These are phyloP conservation scores for Myotis daubentonii DNA, from an alignment of 2,797 vertebrate genomes.

Conservation along the genomic window DNA sequence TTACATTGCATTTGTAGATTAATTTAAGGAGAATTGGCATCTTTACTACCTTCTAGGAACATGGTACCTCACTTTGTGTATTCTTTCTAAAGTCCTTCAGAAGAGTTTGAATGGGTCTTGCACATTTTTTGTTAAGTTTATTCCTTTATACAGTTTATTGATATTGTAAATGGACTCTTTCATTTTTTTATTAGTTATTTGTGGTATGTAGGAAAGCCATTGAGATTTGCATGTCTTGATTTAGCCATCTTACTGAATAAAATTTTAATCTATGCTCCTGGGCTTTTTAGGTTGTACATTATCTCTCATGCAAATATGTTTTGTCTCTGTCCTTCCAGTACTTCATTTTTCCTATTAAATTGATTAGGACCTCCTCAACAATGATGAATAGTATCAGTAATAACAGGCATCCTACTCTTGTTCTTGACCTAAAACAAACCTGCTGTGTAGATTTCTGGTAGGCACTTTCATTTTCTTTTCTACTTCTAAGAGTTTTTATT, in stretches of 20 bases:
- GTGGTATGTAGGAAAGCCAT: background rate
- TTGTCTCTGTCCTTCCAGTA: background rate
- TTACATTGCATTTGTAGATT: background rate
- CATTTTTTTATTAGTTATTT: background rate
- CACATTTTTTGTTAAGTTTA: background rate
- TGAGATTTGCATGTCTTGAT: background rate
- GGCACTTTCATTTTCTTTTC: background rate
- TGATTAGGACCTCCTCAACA: background rate
- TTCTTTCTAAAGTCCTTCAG: background rate
- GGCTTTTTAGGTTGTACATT: background rate
- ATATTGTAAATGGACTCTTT: background rate
- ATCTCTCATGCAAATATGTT: background rate
- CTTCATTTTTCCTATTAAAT: background rate
- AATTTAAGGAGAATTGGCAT: background rate
- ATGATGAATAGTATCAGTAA: too few relatives aligned
- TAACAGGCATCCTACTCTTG: background rate
- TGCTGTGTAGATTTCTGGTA: background rate
- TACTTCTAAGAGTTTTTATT: constrained; percentile 20
- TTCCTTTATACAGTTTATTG: background rate
- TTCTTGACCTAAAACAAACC: background rate
- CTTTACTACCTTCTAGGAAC: background rate
- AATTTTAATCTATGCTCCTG: background rate
- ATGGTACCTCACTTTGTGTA: background rate
- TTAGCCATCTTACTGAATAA: background rate
- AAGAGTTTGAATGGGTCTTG: background rate